Conservation (phyloP, 2,113 vertebrate species). For the Orientallactaga bullata region DNA sequence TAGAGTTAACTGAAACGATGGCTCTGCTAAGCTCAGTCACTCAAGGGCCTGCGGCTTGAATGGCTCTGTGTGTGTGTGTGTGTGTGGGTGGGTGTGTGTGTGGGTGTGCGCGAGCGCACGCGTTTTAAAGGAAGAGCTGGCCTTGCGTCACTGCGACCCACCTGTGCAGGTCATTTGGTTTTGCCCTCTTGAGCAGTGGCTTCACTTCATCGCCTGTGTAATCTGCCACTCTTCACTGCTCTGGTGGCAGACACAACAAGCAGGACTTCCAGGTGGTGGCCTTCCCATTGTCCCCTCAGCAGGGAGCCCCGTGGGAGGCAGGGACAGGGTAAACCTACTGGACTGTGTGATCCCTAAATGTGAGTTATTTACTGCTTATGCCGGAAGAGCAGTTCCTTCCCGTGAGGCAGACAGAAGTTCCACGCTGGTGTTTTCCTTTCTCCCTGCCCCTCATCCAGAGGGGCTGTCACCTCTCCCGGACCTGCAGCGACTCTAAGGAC, state of each 20-base stretch:
- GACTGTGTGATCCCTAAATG: not conserved
- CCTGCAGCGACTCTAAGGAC: constrained; percentile 49
- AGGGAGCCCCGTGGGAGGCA: too few species aligned
- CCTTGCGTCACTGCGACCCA: fast-evolving
- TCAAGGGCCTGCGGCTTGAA: not conserved
- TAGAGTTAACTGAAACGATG: too few species aligned
- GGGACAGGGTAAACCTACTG: not conserved
- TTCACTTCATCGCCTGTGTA: not conserved
- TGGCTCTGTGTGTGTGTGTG: too few species aligned
- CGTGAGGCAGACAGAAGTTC: not conserved
- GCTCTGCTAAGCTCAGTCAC: not conserved
- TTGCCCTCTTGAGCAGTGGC: too few species aligned
- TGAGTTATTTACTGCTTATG: not conserved
- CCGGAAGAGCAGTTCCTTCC: not conserved
- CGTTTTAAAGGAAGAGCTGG: not conserved
- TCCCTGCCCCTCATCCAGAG: fast-evolving
- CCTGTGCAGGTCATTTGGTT: not conserved
- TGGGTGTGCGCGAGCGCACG: too few species aligned
- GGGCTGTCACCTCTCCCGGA: not conserved
- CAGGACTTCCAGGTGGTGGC: not conserved
- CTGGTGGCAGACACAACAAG: not conserved
- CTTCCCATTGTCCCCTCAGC: not conserved
- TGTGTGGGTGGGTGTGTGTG: too few species aligned
- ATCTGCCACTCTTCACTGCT: too few species aligned
- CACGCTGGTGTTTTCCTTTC: not conserved